Conservation (phyloP, 2,888 invertebrate species). For the Eupelmus urozonus region DNA sequence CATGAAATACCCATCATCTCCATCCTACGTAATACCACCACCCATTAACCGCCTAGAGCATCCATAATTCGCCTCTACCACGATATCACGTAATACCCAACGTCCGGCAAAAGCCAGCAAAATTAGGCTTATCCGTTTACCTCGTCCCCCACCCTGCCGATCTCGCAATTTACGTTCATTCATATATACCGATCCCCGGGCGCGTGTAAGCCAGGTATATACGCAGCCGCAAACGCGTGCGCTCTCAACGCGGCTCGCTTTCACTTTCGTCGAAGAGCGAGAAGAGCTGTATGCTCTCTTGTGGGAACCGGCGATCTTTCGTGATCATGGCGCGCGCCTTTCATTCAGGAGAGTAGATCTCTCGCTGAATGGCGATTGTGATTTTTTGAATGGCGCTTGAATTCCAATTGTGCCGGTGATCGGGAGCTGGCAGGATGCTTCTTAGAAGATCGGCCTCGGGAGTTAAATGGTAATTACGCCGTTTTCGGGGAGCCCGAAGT, state of each 20-base stretch:
- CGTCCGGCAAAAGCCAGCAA: constrained; percentile 47
- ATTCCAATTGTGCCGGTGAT: constrained; percentile 44
- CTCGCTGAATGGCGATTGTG: constrained; percentile 32
- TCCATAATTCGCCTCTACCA: too few relatives aligned
- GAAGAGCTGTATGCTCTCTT: not conserved
- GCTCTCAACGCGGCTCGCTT: constrained; percentile 13
- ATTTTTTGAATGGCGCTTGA: constrained; percentile 56
- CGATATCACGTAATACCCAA: constrained; percentile 26
- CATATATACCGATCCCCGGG: constrained; percentile 10
- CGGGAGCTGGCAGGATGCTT: constrained; percentile 2
- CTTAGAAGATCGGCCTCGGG: not conserved
- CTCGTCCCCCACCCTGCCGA: not conserved
- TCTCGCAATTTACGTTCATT: constrained; percentile 55
- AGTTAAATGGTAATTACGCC: constrained; percentile 26
- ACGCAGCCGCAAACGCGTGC: not conserved
- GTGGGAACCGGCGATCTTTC: constrained; percentile 5
- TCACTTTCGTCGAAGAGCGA: constrained; percentile 36
- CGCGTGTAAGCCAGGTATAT: not conserved
- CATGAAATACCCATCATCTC: too few relatives aligned
- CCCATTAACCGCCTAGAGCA: too few relatives aligned
- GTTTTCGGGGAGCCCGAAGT: constrained; percentile 7
- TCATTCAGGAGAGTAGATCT: constrained; percentile 33
- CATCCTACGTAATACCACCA: too few relatives aligned
- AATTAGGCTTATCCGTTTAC: constrained; percentile 58
- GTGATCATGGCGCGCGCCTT: constrained; percentile 11